phyloP scores from a whole-genome alignment of 1,140 invertebrate species.

The Drosophila grimshawi region DNA sequence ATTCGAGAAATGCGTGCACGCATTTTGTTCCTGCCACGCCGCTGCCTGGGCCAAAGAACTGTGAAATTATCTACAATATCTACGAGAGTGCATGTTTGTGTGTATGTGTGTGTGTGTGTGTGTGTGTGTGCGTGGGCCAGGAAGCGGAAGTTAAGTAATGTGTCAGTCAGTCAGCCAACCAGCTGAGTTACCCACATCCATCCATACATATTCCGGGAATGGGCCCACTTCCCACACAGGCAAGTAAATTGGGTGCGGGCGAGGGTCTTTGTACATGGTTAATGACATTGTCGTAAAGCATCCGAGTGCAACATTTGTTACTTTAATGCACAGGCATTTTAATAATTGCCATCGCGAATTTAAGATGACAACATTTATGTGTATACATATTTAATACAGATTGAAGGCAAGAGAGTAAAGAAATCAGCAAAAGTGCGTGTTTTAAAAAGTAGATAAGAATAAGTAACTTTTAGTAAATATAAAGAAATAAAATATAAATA shows the following conservation, averaged over 20 bases:
- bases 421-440: no score
- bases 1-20: slow-evolving; percentile 75
- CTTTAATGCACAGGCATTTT: slow-evolving; percentile 30
- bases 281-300: slow-evolving; percentile 53
- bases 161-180: slow-evolving; percentile 71
- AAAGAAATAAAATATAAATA: no score
- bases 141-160: slow-evolving; percentile 82
- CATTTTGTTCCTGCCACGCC: slow-evolving; percentile 46
- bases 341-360: slow-evolving; percentile 34
- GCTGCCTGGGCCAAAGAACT: slow-evolving; percentile 72
- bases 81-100: slow-evolving; percentile 16
- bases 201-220: slow-evolving; percentile 13
- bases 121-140: slow-evolving; percentile 52
- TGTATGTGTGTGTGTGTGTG: slow-evolving; percentile 19
- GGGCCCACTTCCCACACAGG: slow-evolving; percentile 4
- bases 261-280: slow-evolving; percentile 28
- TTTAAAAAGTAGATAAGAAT: no score
- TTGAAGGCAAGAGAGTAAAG: not conserved
- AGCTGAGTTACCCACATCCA: slow-evolving; percentile 15
- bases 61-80: slow-evolving; percentile 76
- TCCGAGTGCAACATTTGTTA: slow-evolving; percentile 39
- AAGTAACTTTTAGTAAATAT: no score
- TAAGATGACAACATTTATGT: slow-evolving; percentile 28
- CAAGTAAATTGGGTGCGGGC: slow-evolving; percentile 28
- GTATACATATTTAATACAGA: not conserved